Evolutionary conservation across 1,140 invertebrate species (phyloP).

Genomic region (Brachionus asplanchnoidis): DNA sequence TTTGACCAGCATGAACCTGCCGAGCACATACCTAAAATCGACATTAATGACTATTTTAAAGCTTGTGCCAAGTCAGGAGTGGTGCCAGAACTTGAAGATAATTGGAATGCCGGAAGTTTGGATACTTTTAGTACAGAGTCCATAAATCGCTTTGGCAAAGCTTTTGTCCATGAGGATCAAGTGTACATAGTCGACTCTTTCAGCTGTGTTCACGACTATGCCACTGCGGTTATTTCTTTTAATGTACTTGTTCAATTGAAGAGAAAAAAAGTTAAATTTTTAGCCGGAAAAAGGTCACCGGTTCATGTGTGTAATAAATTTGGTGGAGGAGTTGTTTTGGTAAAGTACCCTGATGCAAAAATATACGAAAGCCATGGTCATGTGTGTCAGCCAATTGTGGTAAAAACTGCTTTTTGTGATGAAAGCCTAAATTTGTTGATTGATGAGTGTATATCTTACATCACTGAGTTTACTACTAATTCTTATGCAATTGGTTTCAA

Average conservation of each 20-base stretch:
- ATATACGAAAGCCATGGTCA: not conserved
- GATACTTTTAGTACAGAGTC: slow-evolving; percentile 7
- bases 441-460: not conserved
- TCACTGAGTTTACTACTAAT: not conserved
- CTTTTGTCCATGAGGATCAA: not conserved
- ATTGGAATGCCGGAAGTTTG: not conserved
- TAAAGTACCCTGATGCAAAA: not conserved
- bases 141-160: not conserved
- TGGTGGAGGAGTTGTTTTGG: not conserved
- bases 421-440: not conserved
- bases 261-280: not conserved
- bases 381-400: not conserved
- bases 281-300: not conserved
- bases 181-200: slow-evolving; percentile 7
- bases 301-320: not conserved
- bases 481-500: slow-evolving; percentile 9
- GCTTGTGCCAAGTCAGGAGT: not conserved
- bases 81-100: not conserved
- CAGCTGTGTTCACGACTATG: not conserved
- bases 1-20: not conserved
- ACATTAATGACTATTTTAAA: not conserved
- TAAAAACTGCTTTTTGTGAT: slow-evolving; percentile 7
- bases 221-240: not conserved
- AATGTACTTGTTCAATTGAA: not conserved
- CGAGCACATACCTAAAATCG: not conserved